These are phyloP conservation scores for Enhydra lutris DNA, from an alignment of 2,113 vertebrate genomes.

Conservation along the genomic window DNA sequence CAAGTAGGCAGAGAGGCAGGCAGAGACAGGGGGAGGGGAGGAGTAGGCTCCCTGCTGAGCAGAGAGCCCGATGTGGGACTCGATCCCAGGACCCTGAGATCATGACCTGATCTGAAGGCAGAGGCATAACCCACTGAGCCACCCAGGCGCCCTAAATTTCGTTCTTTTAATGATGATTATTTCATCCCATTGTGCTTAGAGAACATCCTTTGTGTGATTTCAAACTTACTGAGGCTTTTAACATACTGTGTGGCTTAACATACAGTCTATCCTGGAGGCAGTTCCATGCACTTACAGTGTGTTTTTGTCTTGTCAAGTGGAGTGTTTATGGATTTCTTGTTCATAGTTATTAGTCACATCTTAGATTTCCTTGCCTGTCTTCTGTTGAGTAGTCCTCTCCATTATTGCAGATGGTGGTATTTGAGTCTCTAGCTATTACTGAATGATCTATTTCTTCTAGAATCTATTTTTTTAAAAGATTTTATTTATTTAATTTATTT, in stretches of 20 bases:
- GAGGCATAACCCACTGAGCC: too few relatives aligned
- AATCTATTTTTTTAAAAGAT: neutral
- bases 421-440: neutral
- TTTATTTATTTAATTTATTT: too few relatives aligned
- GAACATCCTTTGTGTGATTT: neutral
- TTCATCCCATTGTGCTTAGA: neutral
- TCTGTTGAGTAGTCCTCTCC: neutral
- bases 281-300: neutral
- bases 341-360: neutral
- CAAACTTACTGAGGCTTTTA: neutral
- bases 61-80: fast-evolving
- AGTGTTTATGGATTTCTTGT: neutral
- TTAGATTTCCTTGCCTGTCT: neutral
- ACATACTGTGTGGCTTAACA: neutral
- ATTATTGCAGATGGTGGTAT: neutral
- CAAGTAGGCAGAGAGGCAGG: too few relatives aligned
- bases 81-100: too few relatives aligned
- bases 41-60: too few relatives aligned
- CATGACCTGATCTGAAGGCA: too few relatives aligned
- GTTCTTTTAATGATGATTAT: neutral
- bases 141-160: neutral
- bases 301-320: neutral
- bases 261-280: neutral
- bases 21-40: too few relatives aligned
- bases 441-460: neutral